Evolutionary conservation across 2,113 vertebrate species (phyloP), one percentile per base, ranked within the genome.

Genomic region (Ictalurus punctatus): DNA sequence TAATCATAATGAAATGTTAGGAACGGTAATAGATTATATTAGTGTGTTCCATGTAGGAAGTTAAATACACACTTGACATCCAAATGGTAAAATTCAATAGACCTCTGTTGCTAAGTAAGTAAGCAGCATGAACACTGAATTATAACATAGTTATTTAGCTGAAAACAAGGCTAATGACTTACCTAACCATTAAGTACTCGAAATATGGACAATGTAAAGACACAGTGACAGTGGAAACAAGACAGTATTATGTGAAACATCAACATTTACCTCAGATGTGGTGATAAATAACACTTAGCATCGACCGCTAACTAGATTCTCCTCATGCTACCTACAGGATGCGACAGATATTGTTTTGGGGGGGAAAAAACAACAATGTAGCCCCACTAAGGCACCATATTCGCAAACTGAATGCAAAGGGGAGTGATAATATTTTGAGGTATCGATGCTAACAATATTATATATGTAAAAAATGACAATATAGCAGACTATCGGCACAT

Each of bases 341-440:
- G 25, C 25, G n/a, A n/a, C 76, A 52, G 12, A 78, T 25, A 48
- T 78, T 52, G 25, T 78, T 23, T 52, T 48, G 16, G 74, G 44
- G 74, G 40, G 17, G 27, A 81, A 40, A 44, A n/a, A 56, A 56
- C 14, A 80, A 54, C 44, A 17, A 6, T 14, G 40, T 7, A 78
- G 40, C 44, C 44, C 4, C 23, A n/a, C 23, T 34, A 81, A 56
- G 78, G 78, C 52, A 81, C 78, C 48, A 56, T 56, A 30, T 21
- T 30, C n/a, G 3, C 52, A 30, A 30, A 30, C 48, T 56, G 52
- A 81, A 56, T 30, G 6, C 7, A 30, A 58, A 58, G 52, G 1
- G 52, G 79, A 82, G 16, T 58, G 80, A 59, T 12, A 34, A 34
- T 82, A 82, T 82, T 59, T 21, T 59, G 80, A 59, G 80, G 80